phyloP scores from a whole-genome alignment of 1,140 invertebrate species.

The Solen grandis region DNA sequence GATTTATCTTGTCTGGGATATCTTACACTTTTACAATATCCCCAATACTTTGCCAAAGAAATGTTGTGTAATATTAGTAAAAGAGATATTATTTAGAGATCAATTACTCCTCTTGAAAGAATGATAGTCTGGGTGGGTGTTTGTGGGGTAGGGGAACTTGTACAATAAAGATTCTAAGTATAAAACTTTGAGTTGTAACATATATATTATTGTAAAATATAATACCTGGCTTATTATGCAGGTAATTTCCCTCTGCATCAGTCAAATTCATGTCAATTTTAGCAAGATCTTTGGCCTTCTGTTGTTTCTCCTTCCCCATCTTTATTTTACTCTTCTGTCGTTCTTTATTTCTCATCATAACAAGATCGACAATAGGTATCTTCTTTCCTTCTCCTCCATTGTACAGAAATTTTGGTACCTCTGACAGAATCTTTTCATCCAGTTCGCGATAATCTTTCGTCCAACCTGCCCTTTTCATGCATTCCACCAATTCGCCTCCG shows the following conservation, averaged over 20 bases:
- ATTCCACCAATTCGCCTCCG: constrained; percentile 93
- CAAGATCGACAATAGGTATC: constrained; percentile 92
- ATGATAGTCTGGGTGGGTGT: no score
- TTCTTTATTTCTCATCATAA: constrained; percentile 89
- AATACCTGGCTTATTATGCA: constrained; percentile 69
- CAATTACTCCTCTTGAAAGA: no score
- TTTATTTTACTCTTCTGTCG: constrained; percentile 64
- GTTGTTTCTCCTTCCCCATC: constrained; percentile 68
- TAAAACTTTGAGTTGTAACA: no score
- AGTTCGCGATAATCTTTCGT: constrained; percentile 83
- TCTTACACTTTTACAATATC: no score
- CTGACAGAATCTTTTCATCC: constrained; percentile 85
- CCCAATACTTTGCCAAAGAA: no score
- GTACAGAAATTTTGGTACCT: constrained; percentile 95
- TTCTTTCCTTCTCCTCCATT: constrained; percentile 94
- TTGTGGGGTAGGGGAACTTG: no score
- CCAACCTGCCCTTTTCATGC: constrained; percentile 89
- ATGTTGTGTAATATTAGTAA: no score
- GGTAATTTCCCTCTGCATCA: constrained; percentile 64
- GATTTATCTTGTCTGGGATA: no score
- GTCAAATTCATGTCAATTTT: constrained; percentile 69
- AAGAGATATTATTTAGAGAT: no score
- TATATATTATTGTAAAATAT: background rate
- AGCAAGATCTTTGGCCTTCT: constrained; percentile 69
- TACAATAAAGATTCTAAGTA: no score